These are phyloP conservation scores for Caenorhabditis brenneri DNA, from an alignment of 1,140 invertebrate genomes.

Conservation along the genomic window DNA sequence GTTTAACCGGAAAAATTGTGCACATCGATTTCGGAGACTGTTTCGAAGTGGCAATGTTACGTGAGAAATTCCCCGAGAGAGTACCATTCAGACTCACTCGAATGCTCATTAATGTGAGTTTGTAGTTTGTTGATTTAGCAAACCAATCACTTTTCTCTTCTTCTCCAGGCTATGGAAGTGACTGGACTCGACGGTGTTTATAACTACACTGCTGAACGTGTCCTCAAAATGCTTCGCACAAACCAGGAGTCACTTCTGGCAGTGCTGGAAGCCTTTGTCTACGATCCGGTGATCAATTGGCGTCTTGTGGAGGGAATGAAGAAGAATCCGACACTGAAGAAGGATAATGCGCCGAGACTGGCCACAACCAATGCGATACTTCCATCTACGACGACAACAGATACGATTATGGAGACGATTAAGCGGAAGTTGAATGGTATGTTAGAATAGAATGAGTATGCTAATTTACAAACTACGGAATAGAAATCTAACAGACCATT, in stretches of 20 bases:
- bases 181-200: conserved; percentile 85
- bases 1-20: conserved; percentile 96
- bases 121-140: too few species aligned
- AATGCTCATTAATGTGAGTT: conserved; percentile 97
- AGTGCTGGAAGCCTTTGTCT: conserved; percentile 97
- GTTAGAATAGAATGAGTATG: too few species aligned
- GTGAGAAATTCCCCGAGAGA: conserved; percentile 99
- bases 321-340: conserved; percentile 38
- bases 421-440: conserved; percentile 62
- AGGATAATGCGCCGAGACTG: conserved; percentile 35
- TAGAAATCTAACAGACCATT: too few species aligned
- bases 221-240: conserved; percentile 90
- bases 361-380: not conserved
- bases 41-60: conserved; percentile 98
- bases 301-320: conserved; percentile 79
- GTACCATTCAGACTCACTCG: conserved; percentile 97
- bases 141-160: too few species aligned
- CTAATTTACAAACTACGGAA: too few species aligned
- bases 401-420: conserved; percentile 64
- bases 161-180: conserved; percentile 73
- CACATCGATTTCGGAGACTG: conserved; percentile 99
- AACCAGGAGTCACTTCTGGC: conserved; percentile 99
- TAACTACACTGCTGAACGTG: conserved; percentile 91
- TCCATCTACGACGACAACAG: conserved; percentile 11
- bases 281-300: conserved; percentile 99